phyloP scores from a whole-genome alignment of 2,113 vertebrate species.

The Catharus minimus region DNA sequence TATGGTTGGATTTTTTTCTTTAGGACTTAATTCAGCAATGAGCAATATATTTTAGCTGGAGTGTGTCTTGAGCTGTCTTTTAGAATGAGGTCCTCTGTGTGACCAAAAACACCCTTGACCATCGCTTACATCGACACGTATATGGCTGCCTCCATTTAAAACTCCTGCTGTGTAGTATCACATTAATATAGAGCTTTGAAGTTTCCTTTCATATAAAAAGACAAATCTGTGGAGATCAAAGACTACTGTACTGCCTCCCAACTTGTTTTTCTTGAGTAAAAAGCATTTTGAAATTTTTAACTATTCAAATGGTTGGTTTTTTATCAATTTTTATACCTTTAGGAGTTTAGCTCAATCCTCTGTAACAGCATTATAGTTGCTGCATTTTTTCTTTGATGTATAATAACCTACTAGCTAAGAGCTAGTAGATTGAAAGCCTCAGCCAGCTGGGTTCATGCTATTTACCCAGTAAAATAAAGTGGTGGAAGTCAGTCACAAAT shows the following conservation, averaged over 20 bases:
- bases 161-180: background rate
- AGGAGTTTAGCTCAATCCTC: background rate
- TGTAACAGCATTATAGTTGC: background rate
- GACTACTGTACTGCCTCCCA: background rate
- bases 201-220: background rate
- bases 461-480: slow-evolving; percentile 50
- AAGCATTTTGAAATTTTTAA: background rate
- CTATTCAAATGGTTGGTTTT: background rate
- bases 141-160: background rate
- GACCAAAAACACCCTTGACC: background rate
- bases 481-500: slow-evolving; percentile 2
- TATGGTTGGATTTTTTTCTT: background rate
- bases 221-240: background rate
- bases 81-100: background rate
- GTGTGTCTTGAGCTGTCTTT: background rate
- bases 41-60: background rate
- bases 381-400: background rate
- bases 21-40: background rate
- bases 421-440: background rate
- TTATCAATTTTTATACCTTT: background rate
- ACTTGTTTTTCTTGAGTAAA: background rate
- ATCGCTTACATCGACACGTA: fast-evolving
- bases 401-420: background rate
- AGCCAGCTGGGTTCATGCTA: background rate
- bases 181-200: background rate